Percentiles rank a stretch among this genome's conserved stretches.
These are phyloP conservation scores for Myocastor coypus DNA, from an alignment of 2,113 vertebrate genomes.

Conservation along the genomic window DNA sequence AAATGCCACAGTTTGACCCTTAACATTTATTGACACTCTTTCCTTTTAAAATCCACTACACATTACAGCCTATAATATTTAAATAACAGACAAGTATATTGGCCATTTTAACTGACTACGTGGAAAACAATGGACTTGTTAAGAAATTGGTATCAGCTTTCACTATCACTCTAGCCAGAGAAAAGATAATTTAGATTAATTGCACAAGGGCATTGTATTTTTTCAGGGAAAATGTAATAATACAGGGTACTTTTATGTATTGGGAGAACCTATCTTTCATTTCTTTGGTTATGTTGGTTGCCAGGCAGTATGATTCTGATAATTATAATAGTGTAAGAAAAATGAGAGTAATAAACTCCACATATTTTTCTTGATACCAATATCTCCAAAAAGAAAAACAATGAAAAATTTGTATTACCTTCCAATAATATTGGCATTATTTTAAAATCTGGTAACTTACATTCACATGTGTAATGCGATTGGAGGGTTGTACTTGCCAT, in stretches of 20 bases:
- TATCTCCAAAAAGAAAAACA: background rate
- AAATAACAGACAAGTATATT: background rate
- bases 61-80: background rate
- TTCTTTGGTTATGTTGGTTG: background rate
- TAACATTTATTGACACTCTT: background rate
- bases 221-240: background rate
- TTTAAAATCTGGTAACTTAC: background rate
- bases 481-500: background rate
- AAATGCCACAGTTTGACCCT: background rate
- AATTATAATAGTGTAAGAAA: background rate
- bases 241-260: background rate
- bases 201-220: background rate
- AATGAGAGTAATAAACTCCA: background rate
- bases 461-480: background rate
- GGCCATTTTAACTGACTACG: background rate
- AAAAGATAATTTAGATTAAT: background rate
- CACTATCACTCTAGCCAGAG: background rate
- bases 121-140: conserved; percentile 1
- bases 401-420: background rate
- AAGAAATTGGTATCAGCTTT: background rate
- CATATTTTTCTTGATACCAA: background rate
- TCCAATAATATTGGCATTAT: background rate
- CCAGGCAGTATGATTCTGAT: background rate
- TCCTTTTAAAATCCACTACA: background rate
- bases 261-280: background rate